Conservation (phyloP, 2,797 vertebrate genomes). For the Chiloscyllium punctatum region DNA sequence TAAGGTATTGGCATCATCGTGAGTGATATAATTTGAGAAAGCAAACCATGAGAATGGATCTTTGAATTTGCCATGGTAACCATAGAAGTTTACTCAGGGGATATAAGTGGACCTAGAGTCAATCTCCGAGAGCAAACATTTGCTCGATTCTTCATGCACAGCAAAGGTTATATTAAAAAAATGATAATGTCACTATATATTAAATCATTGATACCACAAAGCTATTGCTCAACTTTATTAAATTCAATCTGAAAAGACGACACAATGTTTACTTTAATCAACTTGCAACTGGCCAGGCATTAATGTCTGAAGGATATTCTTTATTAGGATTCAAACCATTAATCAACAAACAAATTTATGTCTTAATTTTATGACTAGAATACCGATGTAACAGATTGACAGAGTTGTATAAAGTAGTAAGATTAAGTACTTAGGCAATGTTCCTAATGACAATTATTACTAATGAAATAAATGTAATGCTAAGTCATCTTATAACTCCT, state of each 20-base stretch:
- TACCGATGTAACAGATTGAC: background rate
- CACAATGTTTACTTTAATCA: slow-evolving; percentile 20
- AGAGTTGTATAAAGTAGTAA: background rate
- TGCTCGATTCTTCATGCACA: slow-evolving; percentile 36
- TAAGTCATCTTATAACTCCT: background rate
- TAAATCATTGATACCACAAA: slow-evolving; percentile 40
- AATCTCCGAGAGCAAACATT: slow-evolving; percentile 43
- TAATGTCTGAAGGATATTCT: slow-evolving; percentile 1
- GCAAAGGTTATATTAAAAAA: slow-evolving; percentile 45
- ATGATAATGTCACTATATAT: slow-evolving; percentile 45
- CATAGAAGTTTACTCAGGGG: slow-evolving; percentile 32
- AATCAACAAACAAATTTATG: background rate
- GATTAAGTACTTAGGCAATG: background rate
- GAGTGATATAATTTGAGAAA: slow-evolving; percentile 37
- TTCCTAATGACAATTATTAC: background rate
- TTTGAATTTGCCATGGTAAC: slow-evolving; percentile 40
- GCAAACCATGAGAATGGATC: slow-evolving; percentile 39
- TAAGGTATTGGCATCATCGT: slow-evolving; percentile 31
- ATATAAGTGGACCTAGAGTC: slow-evolving; percentile 37
- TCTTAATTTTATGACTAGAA: background rate
- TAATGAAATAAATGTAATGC: background rate
- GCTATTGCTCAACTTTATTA: slow-evolving; percentile 38
- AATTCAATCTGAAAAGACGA: background rate
- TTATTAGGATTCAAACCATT: slow-evolving; percentile 10
- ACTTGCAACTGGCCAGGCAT: slow-evolving; percentile 25